phyloP scores from a whole-genome alignment of 2,113 vertebrate species.

The Taxidea taxus region DNA sequence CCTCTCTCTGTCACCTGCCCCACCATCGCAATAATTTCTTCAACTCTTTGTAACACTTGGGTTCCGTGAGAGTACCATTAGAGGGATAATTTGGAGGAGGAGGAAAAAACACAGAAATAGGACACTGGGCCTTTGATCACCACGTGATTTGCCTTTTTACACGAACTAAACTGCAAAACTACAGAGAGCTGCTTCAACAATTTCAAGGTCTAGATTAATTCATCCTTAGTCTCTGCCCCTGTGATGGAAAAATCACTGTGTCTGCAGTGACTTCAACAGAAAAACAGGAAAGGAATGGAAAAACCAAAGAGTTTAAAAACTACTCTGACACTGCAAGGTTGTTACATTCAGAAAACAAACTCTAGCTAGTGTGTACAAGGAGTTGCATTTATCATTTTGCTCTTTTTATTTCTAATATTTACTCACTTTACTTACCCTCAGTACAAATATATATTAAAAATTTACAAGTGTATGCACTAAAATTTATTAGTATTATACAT shows the following conservation, averaged over 20 bases:
- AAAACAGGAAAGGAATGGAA: constrained; percentile 27
- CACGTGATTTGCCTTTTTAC: neutral
- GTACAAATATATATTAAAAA: constrained; percentile 49
- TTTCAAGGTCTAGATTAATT: constrained; percentile 8
- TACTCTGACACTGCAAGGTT: constrained; percentile 29
- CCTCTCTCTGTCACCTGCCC: neutral
- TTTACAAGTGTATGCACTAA: constrained; percentile 60
- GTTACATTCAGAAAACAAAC: constrained; percentile 42
- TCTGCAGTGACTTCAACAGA: neutral
- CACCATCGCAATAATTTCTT: neutral
- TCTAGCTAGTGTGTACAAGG: constrained; percentile 8
- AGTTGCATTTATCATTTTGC: constrained; percentile 41
- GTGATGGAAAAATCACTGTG: neutral
- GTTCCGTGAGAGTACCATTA: neutral
- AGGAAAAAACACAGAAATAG: neutral
- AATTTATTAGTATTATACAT: constrained; percentile 69
- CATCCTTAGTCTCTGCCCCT: neutral
- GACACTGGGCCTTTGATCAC: neutral
- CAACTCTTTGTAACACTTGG: neutral
- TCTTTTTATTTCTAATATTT: constrained; percentile 67
- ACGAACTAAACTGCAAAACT: neutral
- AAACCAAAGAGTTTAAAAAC: constrained; percentile 67
- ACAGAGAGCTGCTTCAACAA: neutral
- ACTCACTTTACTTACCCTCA: constrained; percentile 38
- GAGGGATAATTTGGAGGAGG: neutral